Evolutionary conservation across 2,797 vertebrate genomes (phyloP).

Genomic region (Leucoraja ocellata): DNA sequence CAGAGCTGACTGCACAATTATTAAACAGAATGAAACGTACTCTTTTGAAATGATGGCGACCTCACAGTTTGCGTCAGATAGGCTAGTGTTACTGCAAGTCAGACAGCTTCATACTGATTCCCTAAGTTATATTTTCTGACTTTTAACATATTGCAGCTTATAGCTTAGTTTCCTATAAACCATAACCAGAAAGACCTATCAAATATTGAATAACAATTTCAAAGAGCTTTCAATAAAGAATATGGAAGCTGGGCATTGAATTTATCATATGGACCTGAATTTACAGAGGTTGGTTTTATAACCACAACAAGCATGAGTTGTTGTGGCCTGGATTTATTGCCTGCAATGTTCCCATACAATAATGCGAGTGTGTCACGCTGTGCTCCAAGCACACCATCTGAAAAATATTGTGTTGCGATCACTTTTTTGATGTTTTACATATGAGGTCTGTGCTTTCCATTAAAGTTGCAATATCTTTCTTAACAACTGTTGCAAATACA

Average conservation of each 20-base stretch:
- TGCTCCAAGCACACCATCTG: not conserved
- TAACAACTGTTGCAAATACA: not conserved
- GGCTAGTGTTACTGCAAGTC: not conserved
- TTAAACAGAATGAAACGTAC: not conserved
- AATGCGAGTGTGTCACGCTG: too few species aligned
- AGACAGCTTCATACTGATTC: not conserved
- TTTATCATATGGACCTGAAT: not conserved
- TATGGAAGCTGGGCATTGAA: too few species aligned
- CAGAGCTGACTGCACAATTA: not conserved
- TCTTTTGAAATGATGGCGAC: not conserved
- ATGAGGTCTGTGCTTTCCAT: not conserved
- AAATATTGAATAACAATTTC: not conserved
- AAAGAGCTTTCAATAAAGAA: not conserved
- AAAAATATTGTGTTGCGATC: not conserved
- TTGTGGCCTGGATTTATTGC: not conserved
- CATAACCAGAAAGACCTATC: not conserved
- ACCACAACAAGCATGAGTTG: not conserved
- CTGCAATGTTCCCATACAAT: not conserved
- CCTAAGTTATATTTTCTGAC: not conserved
- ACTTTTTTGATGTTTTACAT: not conserved
- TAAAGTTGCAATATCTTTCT: conserved; percentile 7
- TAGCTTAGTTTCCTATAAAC: not conserved
- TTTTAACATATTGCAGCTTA: not conserved
- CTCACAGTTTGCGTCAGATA: not conserved
- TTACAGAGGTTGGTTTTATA: not conserved